phyloP scores from a whole-genome alignment of 2,797 vertebrate species.

The Micromesistius poutassou region DNA sequence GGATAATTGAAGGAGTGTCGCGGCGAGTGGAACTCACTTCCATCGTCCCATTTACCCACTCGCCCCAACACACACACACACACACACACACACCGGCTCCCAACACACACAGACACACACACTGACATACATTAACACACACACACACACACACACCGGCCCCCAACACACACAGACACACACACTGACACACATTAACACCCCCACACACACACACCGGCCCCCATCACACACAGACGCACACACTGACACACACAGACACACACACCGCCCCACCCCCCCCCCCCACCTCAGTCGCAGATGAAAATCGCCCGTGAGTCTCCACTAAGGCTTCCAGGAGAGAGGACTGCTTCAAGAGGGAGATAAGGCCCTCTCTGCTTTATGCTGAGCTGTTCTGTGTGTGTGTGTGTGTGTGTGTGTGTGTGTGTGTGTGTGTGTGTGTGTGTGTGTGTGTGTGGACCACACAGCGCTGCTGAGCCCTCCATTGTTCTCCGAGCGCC shows the following conservation, averaged over 20 bases:
- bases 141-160: no score
- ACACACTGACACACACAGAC: no score
- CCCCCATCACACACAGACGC: not conserved
- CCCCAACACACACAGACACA: not conserved
- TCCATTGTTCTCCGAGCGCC: constrained; percentile 61
- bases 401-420: constrained; percentile 19
- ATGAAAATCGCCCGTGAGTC: not conserved
- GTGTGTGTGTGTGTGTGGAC: constrained; percentile 20
- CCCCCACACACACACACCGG: not conserved
- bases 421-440: constrained; percentile 19
- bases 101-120: not conserved
- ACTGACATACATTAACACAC: no score
- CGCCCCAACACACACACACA: not conserved
- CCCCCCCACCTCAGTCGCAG: not conserved
- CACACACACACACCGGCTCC: not conserved
- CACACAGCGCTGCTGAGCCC: constrained; percentile 59
- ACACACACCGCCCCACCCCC: no score
- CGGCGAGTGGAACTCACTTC: constrained; percentile 25
- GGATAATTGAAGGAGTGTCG: constrained; percentile 43
- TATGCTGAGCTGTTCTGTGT: constrained; percentile 65
- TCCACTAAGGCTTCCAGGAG: not conserved
- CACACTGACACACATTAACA: no score
- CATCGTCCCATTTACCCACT: constrained; percentile 13
- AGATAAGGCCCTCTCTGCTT: constrained; percentile 52
- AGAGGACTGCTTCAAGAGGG: constrained; percentile 40